These are phyloP conservation scores for Agonopterix subpropinquella DNA, from an alignment of 2,888 invertebrate species.

Conservation along the genomic window DNA sequence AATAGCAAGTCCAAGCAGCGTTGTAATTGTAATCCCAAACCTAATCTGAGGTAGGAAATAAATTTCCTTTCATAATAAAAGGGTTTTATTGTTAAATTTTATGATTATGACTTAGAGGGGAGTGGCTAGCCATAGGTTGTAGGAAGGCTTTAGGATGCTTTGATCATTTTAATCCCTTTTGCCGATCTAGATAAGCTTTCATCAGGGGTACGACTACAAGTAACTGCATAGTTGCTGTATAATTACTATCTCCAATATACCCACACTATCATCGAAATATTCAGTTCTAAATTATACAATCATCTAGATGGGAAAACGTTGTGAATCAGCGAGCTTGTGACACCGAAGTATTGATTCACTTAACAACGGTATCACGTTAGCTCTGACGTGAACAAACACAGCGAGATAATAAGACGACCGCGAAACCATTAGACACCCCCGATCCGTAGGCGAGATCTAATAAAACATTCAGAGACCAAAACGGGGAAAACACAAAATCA, in stretches of 20 bases:
- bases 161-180: not conserved
- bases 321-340: too few species aligned
- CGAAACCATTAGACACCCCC: constrained; percentile 58
- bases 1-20: constrained; percentile 32
- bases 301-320: too few species aligned
- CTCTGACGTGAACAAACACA: constrained; percentile 1
- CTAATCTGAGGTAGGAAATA: constrained; percentile 27
- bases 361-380: not conserved
- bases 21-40: constrained; percentile 31
- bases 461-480: constrained; percentile 69
- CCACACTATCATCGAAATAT: too few species aligned
- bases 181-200: not conserved
- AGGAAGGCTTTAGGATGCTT: not conserved
- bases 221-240: too few species aligned
- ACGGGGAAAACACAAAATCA: constrained; percentile 69
- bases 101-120: not conserved
- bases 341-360: not conserved
- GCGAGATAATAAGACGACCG: constrained; percentile 25
- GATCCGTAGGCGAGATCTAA: constrained; percentile 49
- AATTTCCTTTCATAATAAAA: constrained; percentile 18
- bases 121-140: not conserved
- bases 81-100: constrained; percentile 9
- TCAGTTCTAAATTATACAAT: too few species aligned
- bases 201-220: too few species aligned
- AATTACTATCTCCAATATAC: too few species aligned